phyloP scores from a whole-genome alignment of 2,888 invertebrate genomes.

The Rhagonycha fulva region DNA sequence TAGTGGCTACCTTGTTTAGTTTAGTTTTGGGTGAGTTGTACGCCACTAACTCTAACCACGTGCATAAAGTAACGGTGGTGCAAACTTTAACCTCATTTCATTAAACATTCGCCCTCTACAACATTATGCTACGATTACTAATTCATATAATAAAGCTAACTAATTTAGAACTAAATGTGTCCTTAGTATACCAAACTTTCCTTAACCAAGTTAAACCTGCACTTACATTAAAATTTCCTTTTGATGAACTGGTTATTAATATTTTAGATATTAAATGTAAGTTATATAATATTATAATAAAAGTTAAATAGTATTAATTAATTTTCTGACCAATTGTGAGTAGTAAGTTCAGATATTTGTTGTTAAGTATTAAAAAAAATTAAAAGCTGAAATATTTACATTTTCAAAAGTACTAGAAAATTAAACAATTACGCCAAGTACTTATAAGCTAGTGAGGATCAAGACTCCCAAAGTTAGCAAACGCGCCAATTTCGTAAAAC shows the following conservation, averaged over 20 bases:
- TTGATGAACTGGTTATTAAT: neutral
- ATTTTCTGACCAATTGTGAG: neutral
- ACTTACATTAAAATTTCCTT: conserved; percentile 22
- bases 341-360: neutral
- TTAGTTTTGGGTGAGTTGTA: conserved; percentile 23
- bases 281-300: neutral
- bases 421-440: conserved; percentile 22
- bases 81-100: conserved; percentile 28
- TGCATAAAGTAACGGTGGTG: conserved; percentile 25
- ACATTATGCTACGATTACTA: conserved; percentile 28
- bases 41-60: conserved; percentile 23
- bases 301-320: neutral
- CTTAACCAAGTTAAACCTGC: conserved; percentile 23
- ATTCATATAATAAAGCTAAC: conserved; percentile 29
- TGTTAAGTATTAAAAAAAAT: neutral
- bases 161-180: conserved; percentile 29
- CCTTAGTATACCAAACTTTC: conserved; percentile 20
- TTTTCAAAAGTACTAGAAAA: neutral
- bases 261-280: neutral
- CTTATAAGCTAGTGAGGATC: conserved; percentile 22
- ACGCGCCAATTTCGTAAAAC: conserved; percentile 31
- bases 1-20: conserved; percentile 2
- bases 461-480: conserved; percentile 30
- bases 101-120: conserved; percentile 28
- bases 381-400: neutral